Evolutionary conservation across 1,140 invertebrate genomes (phyloP).

Genomic region (Drosophila miranda): DNA sequence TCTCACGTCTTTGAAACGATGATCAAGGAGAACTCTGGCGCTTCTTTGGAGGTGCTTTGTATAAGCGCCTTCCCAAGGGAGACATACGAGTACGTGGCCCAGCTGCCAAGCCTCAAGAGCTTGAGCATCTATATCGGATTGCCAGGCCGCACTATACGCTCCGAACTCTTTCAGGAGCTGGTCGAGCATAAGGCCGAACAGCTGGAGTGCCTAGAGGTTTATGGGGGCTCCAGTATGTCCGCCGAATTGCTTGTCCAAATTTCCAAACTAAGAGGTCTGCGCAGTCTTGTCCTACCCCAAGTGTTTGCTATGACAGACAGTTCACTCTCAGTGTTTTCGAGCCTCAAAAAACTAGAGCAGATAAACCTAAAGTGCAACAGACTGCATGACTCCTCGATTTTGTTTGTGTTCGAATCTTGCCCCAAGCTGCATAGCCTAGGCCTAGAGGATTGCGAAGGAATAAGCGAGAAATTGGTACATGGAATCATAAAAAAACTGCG

Average conservation of each 20-base stretch:
- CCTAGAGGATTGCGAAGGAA: not conserved
- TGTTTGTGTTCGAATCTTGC: constrained; percentile 35
- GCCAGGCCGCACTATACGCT: not conserved
- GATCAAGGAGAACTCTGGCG: not conserved
- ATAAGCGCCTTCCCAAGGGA: not conserved
- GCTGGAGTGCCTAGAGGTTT: constrained; percentile 35
- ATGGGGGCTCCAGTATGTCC: not conserved
- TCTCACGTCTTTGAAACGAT: not conserved
- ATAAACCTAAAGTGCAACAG: constrained; percentile 16
- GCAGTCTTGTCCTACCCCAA: constrained; percentile 6
- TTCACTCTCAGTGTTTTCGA: not conserved
- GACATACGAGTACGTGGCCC: constrained; percentile 36
- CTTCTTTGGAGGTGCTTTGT: constrained; percentile 23
- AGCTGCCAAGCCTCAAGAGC: constrained; percentile 41
- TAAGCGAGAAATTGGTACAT: constrained; percentile 15
- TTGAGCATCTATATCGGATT: not conserved
- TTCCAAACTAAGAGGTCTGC: constrained; percentile 18
- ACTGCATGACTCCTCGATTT: constrained; percentile 7
- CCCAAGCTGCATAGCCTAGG: constrained; percentile 20
- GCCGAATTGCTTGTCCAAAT: not conserved
- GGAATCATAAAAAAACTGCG: constrained; percentile 26
- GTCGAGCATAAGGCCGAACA: constrained; percentile 13
- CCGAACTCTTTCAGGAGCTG: constrained; percentile 21
- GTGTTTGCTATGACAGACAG: not conserved
- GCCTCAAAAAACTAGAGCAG: constrained; percentile 23